Conservation (phyloP, 2,888 invertebrate species). For the Resseliella maxima region DNA sequence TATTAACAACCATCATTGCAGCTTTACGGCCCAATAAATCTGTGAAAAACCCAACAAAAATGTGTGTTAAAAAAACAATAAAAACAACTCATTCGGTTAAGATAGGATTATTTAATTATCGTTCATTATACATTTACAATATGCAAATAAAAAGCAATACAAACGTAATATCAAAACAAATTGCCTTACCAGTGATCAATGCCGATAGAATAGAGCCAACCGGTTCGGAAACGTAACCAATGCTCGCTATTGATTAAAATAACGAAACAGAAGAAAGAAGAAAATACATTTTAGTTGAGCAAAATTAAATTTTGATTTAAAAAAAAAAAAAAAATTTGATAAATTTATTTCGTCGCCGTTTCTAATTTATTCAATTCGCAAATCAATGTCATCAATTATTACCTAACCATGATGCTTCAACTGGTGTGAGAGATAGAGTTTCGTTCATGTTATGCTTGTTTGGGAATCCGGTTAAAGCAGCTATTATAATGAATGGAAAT, state of each 20-base stretch:
- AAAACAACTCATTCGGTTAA: too few relatives aligned
- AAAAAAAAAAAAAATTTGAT: too few relatives aligned
- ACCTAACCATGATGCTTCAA: slow-evolving; percentile 73
- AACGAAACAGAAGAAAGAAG: slow-evolving; percentile 49
- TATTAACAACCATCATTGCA: slow-evolving; percentile 71
- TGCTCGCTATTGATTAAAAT: slow-evolving; percentile 68
- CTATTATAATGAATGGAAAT: slow-evolving; percentile 72
- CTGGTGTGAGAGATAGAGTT: slow-evolving; percentile 69
- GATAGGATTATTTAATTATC: too few relatives aligned
- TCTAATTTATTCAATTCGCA: too few relatives aligned
- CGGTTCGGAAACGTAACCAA: slow-evolving; percentile 72
- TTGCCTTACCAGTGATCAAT: slow-evolving; percentile 67
- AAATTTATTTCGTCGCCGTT: too few relatives aligned
- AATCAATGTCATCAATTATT: slow-evolving; percentile 60
- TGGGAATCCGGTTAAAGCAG: slow-evolving; percentile 70
- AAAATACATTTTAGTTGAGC: not conserved
- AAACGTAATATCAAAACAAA: too few relatives aligned
- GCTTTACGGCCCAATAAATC: slow-evolving; percentile 71
- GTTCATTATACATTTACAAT: too few relatives aligned
- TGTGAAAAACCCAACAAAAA: slow-evolving; percentile 66
- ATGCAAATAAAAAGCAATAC: too few relatives aligned
- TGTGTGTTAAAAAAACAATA: too few relatives aligned
- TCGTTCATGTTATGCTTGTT: slow-evolving; percentile 61
- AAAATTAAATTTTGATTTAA: not conserved
- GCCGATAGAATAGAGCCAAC: slow-evolving; percentile 72